These are phyloP conservation scores for Masnerella sp. DNA, from an alignment of 2,888 invertebrate genomes.

Conservation along the genomic window DNA sequence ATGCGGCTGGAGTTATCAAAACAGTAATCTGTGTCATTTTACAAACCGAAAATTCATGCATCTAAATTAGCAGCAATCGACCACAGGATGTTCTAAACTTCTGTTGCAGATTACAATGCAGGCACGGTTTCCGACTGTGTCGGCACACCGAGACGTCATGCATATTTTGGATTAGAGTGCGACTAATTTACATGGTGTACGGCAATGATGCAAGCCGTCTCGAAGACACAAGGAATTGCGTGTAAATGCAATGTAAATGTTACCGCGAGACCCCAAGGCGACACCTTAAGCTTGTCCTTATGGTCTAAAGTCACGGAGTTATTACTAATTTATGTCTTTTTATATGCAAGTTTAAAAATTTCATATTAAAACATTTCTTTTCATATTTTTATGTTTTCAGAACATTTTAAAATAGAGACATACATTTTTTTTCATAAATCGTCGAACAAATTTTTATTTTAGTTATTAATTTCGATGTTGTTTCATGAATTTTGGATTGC, in stretches of 20 bases:
- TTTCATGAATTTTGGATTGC: too few species aligned
- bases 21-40: constrained; percentile 17
- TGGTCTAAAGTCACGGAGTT: too few species aligned
- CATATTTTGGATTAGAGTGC: constrained; percentile 51
- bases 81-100: constrained; percentile 43
- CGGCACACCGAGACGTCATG: constrained; percentile 40
- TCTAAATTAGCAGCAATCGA: constrained; percentile 47
- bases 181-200: constrained; percentile 51
- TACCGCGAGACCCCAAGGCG: background rate
- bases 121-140: constrained; percentile 34
- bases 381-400: too few species aligned
- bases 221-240: constrained; percentile 20
- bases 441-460: too few species aligned
- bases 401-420: too few species aligned
- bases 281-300: too few species aligned
- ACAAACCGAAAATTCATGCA: constrained; percentile 40
- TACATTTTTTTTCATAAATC: too few species aligned
- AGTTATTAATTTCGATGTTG: too few species aligned
- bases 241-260: constrained; percentile 44
- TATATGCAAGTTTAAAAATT: background rate
- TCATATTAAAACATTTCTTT: too few species aligned
- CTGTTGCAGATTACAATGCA: constrained; percentile 31
- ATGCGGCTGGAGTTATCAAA: constrained; percentile 1
- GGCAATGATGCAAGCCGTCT: constrained; percentile 19
- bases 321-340: background rate